Conservation (phyloP, 1,140 invertebrate genomes). For the Zaprionus tsacasi region DNA sequence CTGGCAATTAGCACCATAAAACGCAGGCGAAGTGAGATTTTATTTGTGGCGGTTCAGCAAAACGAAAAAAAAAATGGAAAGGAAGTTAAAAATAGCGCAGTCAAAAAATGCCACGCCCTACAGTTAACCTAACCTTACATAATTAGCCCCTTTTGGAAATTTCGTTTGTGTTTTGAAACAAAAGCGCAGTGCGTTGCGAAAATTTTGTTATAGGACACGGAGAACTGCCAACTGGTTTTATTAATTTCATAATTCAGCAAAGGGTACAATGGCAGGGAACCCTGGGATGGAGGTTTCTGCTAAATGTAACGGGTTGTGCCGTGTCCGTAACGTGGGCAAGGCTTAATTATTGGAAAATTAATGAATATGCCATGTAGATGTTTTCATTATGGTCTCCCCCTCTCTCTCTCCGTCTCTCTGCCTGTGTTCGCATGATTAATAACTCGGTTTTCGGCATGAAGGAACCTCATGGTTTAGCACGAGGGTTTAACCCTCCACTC, state of each 20-base stretch:
- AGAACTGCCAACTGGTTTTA: conserved; percentile 65
- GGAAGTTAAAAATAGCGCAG: conserved; percentile 11
- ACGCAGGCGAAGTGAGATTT: conserved; percentile 71
- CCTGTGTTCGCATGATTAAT: conserved; percentile 73
- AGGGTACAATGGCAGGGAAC: conserved; percentile 30
- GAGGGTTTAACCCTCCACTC: conserved; percentile 4
- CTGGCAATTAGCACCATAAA: conserved; percentile 75
- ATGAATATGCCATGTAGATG: conserved; percentile 76
- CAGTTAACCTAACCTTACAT: conserved; percentile 76
- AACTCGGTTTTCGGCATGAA: conserved; percentile 9
- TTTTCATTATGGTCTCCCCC: conserved; percentile 50
- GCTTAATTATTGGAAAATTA: conserved; percentile 82
- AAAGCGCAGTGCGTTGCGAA: conserved; percentile 72
- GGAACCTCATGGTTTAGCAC: background rate
- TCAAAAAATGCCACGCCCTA: conserved; percentile 39
- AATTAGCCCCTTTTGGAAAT: conserved; percentile 69
- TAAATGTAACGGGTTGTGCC: background rate
- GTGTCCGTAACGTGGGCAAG: background rate
- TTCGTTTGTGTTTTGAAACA: conserved; percentile 75
- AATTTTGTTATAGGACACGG: conserved; percentile 28
- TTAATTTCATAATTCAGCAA: conserved; percentile 79
- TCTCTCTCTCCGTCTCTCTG: background rate
- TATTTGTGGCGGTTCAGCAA: conserved; percentile 47
- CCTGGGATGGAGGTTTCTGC: too few species aligned
- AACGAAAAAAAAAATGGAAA: background rate